Base-by-base conservation (phyloP, 2,113 vertebrate genomes). In the Labeo catla region DNA sequence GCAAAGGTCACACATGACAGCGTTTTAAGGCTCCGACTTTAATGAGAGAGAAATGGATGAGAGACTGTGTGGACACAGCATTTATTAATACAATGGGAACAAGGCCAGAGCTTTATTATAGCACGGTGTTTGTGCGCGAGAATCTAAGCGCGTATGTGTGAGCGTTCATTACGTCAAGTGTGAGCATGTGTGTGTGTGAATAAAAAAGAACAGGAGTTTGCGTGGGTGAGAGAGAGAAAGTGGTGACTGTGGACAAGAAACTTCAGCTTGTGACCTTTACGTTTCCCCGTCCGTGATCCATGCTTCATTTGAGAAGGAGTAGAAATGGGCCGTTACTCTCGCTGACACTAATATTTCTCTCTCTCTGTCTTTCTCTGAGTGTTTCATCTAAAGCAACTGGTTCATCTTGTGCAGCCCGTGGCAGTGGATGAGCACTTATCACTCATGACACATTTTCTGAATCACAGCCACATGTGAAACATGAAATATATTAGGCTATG, bases 1-100 rank as follows among this genome's bases (percentile, higher is more conserved):
- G 85, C 74, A 86, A 92, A 92, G 91, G 91, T 91, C 91, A 91
- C 47, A 65, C 61, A 84, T 88, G 91, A 91, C 89, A 89, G 90
- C 73, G 79, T 89, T 88, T 89, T 85, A 87, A 87, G 78, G 81
- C 88, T 89, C 82, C 28, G 49, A 85, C 84, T 87, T 84, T 91
- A 91, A 90, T 91, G 86, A 87, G 88, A 86, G 54, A 82, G 79
- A 76, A 83, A 86, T 83, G 86, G 74, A 86, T 79, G 61, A 84
- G 84, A 84, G 84, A 84, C 65, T 63, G 77, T 83, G 63, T 88
- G 81, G 83, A 87, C 59, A 68, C 59, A 39, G 84, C 84, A 81
- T 79, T 87, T 87, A 84, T 86, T 88, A 86, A 82, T 81, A 80
- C 79, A 61, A 79, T 72, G 72, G 76, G 74, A 79, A 78, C 16